These are phyloP conservation scores for Melanostigma gelatinosum DNA, from an alignment of 2,113 vertebrate genomes.

Conservation along the genomic window DNA sequence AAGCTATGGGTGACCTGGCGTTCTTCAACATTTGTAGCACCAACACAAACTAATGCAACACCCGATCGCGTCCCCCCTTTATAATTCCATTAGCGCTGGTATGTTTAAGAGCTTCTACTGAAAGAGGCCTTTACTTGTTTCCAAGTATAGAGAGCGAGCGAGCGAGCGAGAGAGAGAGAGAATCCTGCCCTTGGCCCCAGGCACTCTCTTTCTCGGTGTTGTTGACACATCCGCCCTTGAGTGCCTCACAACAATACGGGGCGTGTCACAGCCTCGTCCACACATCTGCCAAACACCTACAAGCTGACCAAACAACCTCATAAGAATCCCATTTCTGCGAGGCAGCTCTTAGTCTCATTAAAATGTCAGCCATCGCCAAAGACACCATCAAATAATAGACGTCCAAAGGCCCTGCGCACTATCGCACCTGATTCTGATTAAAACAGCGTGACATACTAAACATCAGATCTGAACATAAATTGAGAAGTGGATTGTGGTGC, in stretches of 20 bases:
- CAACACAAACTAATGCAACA: conserved; percentile 40
- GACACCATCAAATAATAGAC: neutral
- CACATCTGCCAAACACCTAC: conserved; percentile 59
- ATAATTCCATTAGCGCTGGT: conserved; percentile 72
- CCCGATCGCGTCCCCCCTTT: conserved; percentile 51
- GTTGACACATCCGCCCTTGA: conserved; percentile 63
- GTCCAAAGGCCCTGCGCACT: neutral
- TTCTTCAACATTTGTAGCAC: conserved; percentile 63
- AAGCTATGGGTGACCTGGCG: conserved; percentile 37
- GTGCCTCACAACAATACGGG: conserved; percentile 65
- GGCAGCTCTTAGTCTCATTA: conserved; percentile 18
- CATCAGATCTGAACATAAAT: neutral
- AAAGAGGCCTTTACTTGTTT: conserved; percentile 61
- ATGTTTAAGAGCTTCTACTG: conserved; percentile 52
- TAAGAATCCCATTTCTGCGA: conserved; percentile 17
- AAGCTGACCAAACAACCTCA: conserved; percentile 59
- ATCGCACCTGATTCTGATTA: neutral
- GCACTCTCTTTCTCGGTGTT: conserved; percentile 43
- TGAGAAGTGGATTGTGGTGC: neutral
- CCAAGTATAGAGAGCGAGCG: conserved; percentile 4
- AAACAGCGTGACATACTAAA: neutral
- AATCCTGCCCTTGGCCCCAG: conserved; percentile 57
- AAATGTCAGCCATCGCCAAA: conserved; percentile 12
- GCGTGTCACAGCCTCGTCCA: conserved; percentile 53
- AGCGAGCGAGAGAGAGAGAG: neutral